phyloP scores from a whole-genome alignment of 2,113 vertebrate genomes.

The Hypomesus transpacificus region DNA sequence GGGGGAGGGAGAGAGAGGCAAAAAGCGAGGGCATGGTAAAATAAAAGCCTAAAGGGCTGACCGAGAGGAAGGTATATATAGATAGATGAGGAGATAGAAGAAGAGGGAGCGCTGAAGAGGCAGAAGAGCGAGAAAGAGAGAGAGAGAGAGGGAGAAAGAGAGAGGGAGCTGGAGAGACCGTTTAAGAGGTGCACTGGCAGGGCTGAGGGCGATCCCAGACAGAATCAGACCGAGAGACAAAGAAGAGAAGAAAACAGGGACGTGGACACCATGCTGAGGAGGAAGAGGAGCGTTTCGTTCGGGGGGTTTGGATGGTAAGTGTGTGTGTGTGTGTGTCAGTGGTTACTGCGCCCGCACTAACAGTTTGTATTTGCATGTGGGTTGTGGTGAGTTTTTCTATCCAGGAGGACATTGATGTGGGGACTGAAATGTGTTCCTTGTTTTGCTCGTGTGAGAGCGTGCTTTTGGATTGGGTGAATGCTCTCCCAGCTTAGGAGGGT shows the following conservation, averaged over 20 bases:
- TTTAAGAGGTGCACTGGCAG: neutral
- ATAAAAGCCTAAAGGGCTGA: conserved; percentile 9
- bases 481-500: too few species aligned
- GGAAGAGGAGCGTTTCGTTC: conserved; percentile 68
- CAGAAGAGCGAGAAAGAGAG: conserved; percentile 22
- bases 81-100: conserved; percentile 28
- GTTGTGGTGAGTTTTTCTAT: neutral
- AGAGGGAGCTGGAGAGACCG: neutral
- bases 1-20: neutral
- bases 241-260: conserved; percentile 13
- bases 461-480: neutral
- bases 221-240: conserved; percentile 45
- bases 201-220: conserved; percentile 35
- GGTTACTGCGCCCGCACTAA: neutral
- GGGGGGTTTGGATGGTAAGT: conserved; percentile 67
- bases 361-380: neutral
- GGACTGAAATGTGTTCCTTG: neutral
- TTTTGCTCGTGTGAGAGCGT: conserved; percentile 6
- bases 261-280: conserved; percentile 61
- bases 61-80: conserved; percentile 48
- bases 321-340: conserved; percentile 6
- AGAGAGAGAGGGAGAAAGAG: conserved; percentile 7
- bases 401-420: too few species aligned
- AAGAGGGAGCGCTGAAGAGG: neutral
- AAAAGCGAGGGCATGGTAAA: neutral